A percentile compares a stretch with the other conserved stretches of the same genome.
Evolutionary conservation across 2,797 vertebrate species (phyloP).

Genomic region (Falco concolor): DNA sequence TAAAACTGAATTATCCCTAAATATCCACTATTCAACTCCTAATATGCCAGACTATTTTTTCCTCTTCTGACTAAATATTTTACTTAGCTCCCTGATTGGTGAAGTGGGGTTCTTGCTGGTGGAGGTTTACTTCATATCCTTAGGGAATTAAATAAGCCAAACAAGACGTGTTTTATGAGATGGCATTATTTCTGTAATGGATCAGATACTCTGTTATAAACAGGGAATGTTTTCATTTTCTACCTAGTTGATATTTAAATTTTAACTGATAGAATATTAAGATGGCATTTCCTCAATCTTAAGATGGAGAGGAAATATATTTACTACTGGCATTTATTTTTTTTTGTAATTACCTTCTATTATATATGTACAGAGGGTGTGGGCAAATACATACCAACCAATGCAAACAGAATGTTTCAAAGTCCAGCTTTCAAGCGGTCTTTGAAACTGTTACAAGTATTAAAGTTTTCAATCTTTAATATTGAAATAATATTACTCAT

Average conservation of each 20-base stretch:
- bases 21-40: neutral
- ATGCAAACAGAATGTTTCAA: slow-evolving; percentile 6
- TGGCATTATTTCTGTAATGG: neutral
- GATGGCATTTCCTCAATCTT: neutral
- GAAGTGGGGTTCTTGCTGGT: neutral
- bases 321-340: neutral
- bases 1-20: neutral
- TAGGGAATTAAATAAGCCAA: neutral
- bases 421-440: slow-evolving; percentile 13
- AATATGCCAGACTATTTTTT: neutral
- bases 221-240: neutral
- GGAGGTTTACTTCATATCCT: neutral
- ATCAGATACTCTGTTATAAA: neutral
- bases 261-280: neutral
- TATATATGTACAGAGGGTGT: slow-evolving; percentile 16
- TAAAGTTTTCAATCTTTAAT: neutral
- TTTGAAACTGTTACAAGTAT: neutral
- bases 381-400: neutral
- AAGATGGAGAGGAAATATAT: neutral
- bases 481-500: neutral
- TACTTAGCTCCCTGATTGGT: neutral
- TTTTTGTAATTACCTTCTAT: neutral
- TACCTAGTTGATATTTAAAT: neutral
- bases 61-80: neutral
- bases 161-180: neutral